Base-by-base conservation (phyloP, 2,797 vertebrate species). In the Sebastes matsubarae region DNA sequence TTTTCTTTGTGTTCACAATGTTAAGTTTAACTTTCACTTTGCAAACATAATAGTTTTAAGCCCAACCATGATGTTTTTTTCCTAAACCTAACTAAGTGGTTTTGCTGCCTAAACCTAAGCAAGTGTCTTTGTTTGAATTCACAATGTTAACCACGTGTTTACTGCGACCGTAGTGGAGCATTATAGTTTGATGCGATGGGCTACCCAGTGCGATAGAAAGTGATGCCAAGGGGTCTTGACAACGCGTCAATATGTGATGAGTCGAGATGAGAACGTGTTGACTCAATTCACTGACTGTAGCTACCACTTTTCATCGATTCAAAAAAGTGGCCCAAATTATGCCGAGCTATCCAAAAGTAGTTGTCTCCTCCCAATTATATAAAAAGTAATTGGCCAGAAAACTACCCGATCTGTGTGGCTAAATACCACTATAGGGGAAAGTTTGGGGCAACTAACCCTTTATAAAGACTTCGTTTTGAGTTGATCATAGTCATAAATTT, bases 401-500 rank as follows among this genome's bases (percentile, higher is more conserved):
- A 52, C n/a, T 9, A 20, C 22, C 12, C 12, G 11, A 16, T 63
- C 12, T 18, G 18, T 50, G 42, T 50, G 42, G 3, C 42, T 50
- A 50, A 50, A 20, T 50, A 50, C 42, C 42, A 50, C 25, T 3
- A 11, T 4, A 16, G 57, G n/a, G 29, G 12, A 2, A 52, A 52
- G 46, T 61, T 61, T 60, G 38, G 11, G 16, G 11, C 3, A 22
- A 60, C 14, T 2, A 11, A 60, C 65, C 29, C 65, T 50, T 50
- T 27, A 24, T 34, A 38, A n/a, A 55, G 46, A 0, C 3, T 71
- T 71, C 2, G 4, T 36, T 54, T 38, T 42, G n/a, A 25, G 27
- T 11, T 27, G 22, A 80, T 50, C 22, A 24, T 14, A 68, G 61
- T 50, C 18, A 64, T 24, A 66, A 10, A 36, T 72, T 82, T 14